Base-by-base conservation (phyloP, 1,140 invertebrate species). In the Globodera ellingtonae region DNA sequence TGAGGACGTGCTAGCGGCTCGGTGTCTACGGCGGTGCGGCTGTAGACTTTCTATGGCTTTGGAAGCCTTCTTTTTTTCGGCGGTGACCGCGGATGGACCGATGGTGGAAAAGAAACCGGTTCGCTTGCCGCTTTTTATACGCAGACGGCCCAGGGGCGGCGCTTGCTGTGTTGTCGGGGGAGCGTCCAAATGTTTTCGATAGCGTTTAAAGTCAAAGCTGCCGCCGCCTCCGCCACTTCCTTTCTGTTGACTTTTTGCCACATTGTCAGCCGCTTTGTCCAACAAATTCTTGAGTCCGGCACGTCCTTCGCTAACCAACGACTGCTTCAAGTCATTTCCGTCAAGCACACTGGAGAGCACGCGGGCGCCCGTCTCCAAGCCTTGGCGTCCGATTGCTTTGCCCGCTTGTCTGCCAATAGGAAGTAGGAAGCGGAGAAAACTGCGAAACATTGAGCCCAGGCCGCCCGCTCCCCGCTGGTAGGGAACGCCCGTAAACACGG, bases 401-500 rank as follows among this genome's bases (percentile, higher is more conserved):
- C 56, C 79, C 8, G 52, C 52, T 4, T 80, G 75, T 80, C 62
- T 80, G 3, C 79, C 79, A 4, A 82, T 47, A 0, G 79, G 79
- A 6, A 80, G 13, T 35, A 79, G 50, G 44, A 52, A 80, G 35
- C 79, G 79, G 0, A 79, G n/a, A 15, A 80, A 70, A 15, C 75
- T 79, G 5, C 56, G 18, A 82, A 80, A 65, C n/a, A 80, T 52
- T 6, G 79, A 62, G 24, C 79, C 79, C 10, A 80, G 52, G 3
- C 56, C 56, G 10, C 79, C 79, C 7, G 44, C 8, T 6, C 79
- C 79, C 18, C 79, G 44, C 79, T 80, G 79, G 79, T 56, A 80
- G n/a, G 52, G 80, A 0, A 80, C 13, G 2, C 79, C 78, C 4
- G 6, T 6, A 50, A 62, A 62, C 10, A 62, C 15, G 0, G 56